Percentiles rank a stretch among this genome's conserved stretches.
Conservation (phyloP, 2,888 invertebrate genomes). For the Tiliacea citrago region DNA sequence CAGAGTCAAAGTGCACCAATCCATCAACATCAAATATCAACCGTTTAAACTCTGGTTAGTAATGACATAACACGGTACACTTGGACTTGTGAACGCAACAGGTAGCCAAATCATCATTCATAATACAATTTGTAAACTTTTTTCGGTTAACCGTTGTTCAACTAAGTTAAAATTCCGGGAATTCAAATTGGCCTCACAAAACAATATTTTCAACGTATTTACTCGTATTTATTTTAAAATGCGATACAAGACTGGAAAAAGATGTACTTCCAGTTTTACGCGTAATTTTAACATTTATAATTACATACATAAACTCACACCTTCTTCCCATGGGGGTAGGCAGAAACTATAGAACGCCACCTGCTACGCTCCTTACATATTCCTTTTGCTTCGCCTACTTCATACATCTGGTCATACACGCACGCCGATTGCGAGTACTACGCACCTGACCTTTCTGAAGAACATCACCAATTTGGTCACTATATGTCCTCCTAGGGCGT, state of each 20-base stretch:
- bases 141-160: too few relatives aligned
- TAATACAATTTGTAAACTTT: constrained; percentile 18
- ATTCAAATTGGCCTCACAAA: background rate
- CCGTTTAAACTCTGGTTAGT: constrained; percentile 12
- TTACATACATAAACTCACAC: too few relatives aligned
- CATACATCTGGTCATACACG: too few relatives aligned
- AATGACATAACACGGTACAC: constrained; percentile 19
- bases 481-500: too few relatives aligned
- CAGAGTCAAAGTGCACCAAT: constrained; percentile 2
- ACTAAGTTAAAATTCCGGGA: background rate
- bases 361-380: too few relatives aligned
- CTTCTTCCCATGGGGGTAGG: too few relatives aligned
- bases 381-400: too few relatives aligned
- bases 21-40: constrained; percentile 16
- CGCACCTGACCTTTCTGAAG: too few relatives aligned
- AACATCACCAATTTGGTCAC: too few relatives aligned
- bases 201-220: background rate
- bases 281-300: background rate
- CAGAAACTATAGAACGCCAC: too few relatives aligned
- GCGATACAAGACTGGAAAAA: background rate
- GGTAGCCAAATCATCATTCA: constrained; percentile 38
- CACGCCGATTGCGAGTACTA: too few relatives aligned
- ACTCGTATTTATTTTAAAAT: constrained; percentile 1
- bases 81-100: constrained; percentile 23
- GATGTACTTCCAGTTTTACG: background rate